Conservation (phyloP, 2,113 vertebrate species). For the Abramis brama region DNA sequence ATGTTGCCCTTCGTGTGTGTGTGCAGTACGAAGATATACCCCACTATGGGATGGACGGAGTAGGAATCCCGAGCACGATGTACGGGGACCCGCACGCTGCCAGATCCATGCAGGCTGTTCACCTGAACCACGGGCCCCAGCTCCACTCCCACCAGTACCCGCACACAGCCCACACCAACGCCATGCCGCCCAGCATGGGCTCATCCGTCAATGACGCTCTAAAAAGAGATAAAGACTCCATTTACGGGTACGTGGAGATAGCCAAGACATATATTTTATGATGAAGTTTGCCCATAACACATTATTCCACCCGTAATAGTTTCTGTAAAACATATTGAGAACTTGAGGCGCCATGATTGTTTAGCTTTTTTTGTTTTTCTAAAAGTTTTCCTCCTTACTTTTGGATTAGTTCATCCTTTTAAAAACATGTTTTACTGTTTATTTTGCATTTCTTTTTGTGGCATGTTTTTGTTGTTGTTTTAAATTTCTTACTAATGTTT, state of each 20-base stretch:
- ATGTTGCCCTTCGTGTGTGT: constrained; percentile 48
- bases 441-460: not conserved
- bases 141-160: constrained; percentile 97
- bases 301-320: constrained; percentile 20
- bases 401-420: not conserved
- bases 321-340: not conserved
- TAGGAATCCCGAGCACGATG: constrained; percentile 97
- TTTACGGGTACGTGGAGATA: constrained; percentile 91
- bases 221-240: constrained; percentile 99
- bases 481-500: not conserved
- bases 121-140: constrained; percentile 97
- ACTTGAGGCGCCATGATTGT: not conserved
- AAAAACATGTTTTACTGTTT: not conserved
- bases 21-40: constrained; percentile 97
- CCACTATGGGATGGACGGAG: constrained; percentile 99
- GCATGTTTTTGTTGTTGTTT: not conserved
- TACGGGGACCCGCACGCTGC: constrained; percentile 97
- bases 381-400: not conserved
- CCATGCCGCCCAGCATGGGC: constrained; percentile 96
- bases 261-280: constrained; percentile 23
- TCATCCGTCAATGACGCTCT: constrained; percentile 98
- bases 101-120: constrained; percentile 96
- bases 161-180: constrained; percentile 94
- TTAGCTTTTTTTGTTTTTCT: not conserved
- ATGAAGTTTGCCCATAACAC: not conserved